phyloP scores from a whole-genome alignment of 2,888 invertebrate species.

The Hirtodrosophila cameraria region DNA sequence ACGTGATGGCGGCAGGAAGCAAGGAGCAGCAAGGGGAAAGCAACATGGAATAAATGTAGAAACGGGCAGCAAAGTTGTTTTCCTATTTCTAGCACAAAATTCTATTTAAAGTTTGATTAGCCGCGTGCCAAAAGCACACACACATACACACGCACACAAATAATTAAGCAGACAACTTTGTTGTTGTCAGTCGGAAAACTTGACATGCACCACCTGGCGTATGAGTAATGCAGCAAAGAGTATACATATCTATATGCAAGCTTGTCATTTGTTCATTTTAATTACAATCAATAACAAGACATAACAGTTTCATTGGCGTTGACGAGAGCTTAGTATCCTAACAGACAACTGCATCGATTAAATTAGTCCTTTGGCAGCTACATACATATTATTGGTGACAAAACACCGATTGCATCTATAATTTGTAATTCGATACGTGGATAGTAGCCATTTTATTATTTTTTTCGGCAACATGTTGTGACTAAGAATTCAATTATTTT shows the following conservation, averaged over 20 bases:
- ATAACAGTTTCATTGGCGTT: neutral
- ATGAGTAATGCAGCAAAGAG: constrained; percentile 45
- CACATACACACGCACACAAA: constrained; percentile 46
- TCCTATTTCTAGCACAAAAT: constrained; percentile 55
- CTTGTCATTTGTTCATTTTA: constrained; percentile 29
- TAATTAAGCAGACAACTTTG: constrained; percentile 70
- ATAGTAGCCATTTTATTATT: no score
- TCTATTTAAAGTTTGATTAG: constrained; percentile 78
- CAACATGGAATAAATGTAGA: no score
- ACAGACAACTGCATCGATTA: no score
- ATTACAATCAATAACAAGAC: constrained; percentile 30
- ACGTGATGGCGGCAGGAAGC: constrained; percentile 43
- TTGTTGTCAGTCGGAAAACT: constrained; percentile 41
- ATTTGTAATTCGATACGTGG: no score
- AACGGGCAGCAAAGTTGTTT: constrained; percentile 20
- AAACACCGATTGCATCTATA: no score
- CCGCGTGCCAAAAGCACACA: constrained; percentile 39
- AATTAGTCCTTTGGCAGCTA: no score
- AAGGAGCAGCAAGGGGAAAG: neutral
- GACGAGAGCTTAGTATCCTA: no score
- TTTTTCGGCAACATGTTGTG: no score
- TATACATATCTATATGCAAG: neutral
- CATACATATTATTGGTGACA: no score
- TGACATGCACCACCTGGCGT: constrained; percentile 66
- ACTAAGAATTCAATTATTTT: no score